Percentiles rank a stretch among this genome's conserved stretches.
Evolutionary conservation across 2,797 vertebrate species (phyloP).

Genomic region (Pseudochirops cupreus): DNA sequence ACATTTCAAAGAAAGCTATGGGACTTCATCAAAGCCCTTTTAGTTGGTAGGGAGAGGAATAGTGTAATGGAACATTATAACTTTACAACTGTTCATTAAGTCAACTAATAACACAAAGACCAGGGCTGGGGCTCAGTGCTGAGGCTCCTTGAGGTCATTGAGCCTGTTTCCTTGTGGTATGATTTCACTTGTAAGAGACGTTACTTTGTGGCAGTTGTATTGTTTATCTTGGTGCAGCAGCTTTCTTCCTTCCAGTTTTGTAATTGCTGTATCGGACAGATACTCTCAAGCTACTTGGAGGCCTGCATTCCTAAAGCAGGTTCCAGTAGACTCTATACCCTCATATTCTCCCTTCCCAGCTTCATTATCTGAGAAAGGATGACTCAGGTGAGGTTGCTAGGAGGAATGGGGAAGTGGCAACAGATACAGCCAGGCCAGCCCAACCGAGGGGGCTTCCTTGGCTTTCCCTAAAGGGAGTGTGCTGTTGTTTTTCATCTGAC

Average conservation of each 20-base stretch:
- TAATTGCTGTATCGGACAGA: constrained; percentile 32
- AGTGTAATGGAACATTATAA: not conserved
- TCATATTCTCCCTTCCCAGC: not conserved
- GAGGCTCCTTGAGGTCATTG: not conserved
- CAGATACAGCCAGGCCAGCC: not conserved
- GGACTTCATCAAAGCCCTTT: not conserved
- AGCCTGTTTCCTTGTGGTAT: not conserved
- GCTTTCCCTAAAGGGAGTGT: not conserved
- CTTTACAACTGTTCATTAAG: not conserved
- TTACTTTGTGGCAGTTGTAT: not conserved
- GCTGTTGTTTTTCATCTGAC: constrained; percentile 8
- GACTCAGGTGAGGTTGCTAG: not conserved
- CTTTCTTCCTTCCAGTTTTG: not conserved
- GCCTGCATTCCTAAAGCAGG: constrained; percentile 38
- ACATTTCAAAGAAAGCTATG: not conserved
- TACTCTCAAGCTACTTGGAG: constrained; percentile 31
- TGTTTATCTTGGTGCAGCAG: not conserved
- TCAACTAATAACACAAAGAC: not conserved
- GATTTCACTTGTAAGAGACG: not conserved
- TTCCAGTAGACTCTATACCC: not conserved
- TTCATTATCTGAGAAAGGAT: constrained; percentile 2
- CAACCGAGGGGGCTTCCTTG: not conserved
- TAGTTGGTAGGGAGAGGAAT: not conserved
- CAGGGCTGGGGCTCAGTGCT: not conserved
- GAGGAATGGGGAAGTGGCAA: not conserved